These are phyloP conservation scores for Pseudococcus longispinus DNA, from an alignment of 2,888 invertebrate genomes.

Conservation along the genomic window DNA sequence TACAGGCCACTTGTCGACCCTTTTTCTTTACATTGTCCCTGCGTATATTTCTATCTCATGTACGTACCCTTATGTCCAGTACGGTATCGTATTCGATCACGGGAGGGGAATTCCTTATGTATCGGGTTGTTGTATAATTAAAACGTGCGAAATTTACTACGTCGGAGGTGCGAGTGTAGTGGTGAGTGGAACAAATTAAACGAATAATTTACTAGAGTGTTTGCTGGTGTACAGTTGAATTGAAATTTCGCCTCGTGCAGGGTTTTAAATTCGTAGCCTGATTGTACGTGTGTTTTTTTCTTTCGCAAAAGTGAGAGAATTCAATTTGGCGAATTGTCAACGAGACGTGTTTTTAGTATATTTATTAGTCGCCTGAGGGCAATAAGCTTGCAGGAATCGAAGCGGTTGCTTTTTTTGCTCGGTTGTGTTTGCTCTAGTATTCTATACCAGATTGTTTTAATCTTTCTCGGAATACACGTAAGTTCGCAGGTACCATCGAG, in stretches of 20 bases:
- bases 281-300: background rate
- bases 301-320: background rate
- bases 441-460: background rate
- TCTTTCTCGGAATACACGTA: background rate
- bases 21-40: background rate
- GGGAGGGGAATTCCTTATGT: background rate
- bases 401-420: background rate
- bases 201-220: background rate
- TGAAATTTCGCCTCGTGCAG: background rate
- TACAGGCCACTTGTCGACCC: constrained; percentile 28
- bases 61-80: background rate
- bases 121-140: background rate
- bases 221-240: background rate
- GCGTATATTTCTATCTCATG: background rate
- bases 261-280: background rate
- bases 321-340: constrained; percentile 32
- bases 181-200: background rate
- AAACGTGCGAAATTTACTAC: background rate
- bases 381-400: constrained; percentile 2
- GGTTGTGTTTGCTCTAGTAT: background rate
- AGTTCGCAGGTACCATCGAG: background rate
- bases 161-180: too few species aligned
- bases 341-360: constrained; percentile 4
- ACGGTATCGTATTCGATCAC: background rate
- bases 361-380: constrained; percentile 39